Conservation (phyloP, 2,113 vertebrate genomes). For the Marmota flaviventris region DNA sequence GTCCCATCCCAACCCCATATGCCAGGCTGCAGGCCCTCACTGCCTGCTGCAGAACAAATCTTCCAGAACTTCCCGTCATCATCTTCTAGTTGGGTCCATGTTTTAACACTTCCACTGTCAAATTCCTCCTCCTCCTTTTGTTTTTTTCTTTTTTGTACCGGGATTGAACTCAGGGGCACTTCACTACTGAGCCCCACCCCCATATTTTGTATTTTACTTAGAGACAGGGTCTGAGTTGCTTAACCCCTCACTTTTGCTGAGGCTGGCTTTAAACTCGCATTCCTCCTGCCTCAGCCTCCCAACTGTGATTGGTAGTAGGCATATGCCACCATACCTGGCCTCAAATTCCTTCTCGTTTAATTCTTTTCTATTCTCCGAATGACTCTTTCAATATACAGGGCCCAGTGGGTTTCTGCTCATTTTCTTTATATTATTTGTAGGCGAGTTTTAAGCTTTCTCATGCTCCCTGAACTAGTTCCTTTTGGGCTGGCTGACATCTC, state of each 20-base stretch:
- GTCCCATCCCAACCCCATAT: accelerated
- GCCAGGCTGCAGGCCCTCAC: accelerated
- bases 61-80: background rate
- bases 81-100: background rate
- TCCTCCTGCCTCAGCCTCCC: too few relatives aligned
- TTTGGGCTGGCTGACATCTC: background rate
- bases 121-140: too few relatives aligned
- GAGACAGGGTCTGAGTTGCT: too few relatives aligned
- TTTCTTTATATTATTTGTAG: background rate
- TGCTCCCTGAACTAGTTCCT: background rate
- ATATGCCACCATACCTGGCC: too few relatives aligned
- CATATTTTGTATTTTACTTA: too few relatives aligned
- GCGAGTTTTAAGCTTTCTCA: background rate
- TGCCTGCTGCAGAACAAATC: accelerated
- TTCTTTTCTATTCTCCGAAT: background rate
- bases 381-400: background rate
- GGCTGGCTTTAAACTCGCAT: too few relatives aligned
- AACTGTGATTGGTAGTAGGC: too few relatives aligned
- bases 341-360: background rate
- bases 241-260: too few relatives aligned
- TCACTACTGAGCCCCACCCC: too few relatives aligned
- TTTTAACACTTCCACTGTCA: background rate
- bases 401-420: background rate
- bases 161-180: too few relatives aligned
- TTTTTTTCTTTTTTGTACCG: too few relatives aligned